These are phyloP conservation scores for Drosophila antonietae DNA, from an alignment of 2,888 invertebrate species.

Conservation along the genomic window DNA sequence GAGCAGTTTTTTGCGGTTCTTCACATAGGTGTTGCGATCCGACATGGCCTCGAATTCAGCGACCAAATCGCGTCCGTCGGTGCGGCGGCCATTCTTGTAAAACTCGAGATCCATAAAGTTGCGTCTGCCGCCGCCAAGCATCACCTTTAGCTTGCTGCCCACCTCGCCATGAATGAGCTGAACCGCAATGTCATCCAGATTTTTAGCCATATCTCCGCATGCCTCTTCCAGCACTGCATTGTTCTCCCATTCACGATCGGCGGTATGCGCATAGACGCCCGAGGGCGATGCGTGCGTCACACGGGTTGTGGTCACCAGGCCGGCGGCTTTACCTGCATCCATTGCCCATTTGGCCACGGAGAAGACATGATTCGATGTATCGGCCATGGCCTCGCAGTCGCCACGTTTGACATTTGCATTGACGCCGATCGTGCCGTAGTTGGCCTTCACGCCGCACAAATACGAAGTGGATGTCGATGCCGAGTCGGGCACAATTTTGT, in stretches of 20 bases:
- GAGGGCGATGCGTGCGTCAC: constrained; percentile 92
- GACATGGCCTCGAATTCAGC: constrained; percentile 87
- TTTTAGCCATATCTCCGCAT: constrained; percentile 83
- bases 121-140: constrained; percentile 90
- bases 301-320: constrained; percentile 90
- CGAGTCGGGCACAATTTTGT: constrained; percentile 92
- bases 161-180: constrained; percentile 89
- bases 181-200: constrained; percentile 89
- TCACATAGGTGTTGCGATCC: constrained; percentile 85
- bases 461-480: constrained; percentile 93
- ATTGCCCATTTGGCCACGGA: constrained; percentile 90
- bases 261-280: constrained; percentile 87
- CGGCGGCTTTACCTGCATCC: constrained; percentile 87
- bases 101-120: constrained; percentile 87
- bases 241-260: constrained; percentile 90
- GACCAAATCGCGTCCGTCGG: constrained; percentile 88
- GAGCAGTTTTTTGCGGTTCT: constrained; percentile 85
- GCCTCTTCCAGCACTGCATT: constrained; percentile 86
- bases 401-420: constrained; percentile 87
- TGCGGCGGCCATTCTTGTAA: constrained; percentile 86
- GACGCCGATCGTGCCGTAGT: constrained; percentile 91
- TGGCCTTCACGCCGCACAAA: constrained; percentile 91
- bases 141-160: constrained; percentile 89
- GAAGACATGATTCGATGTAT: constrained; percentile 87
- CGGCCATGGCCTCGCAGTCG: constrained; percentile 87